Base-by-base conservation (phyloP, 2,113 vertebrate species). In the Ammospiza caudacuta region DNA sequence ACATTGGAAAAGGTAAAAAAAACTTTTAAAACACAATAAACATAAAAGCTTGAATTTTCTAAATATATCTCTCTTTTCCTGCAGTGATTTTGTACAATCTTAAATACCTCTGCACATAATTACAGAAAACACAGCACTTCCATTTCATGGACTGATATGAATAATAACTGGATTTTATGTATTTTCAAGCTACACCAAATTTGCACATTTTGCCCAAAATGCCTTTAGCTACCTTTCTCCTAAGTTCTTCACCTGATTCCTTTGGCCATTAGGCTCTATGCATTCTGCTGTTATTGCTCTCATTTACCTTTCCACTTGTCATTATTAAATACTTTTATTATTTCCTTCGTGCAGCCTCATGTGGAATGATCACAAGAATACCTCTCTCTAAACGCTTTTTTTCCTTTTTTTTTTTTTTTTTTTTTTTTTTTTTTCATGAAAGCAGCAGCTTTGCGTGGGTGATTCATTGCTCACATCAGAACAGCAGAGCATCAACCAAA, bases 371-470 rank as follows among this genome's bases (percentile, higher is more conserved):
- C 15, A 9, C 17, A 19, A 18, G 21, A 5, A 4, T 2, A 12
- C 15, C 22, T 28, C 12, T 8, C 27, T 21, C 20, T 1, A 5
- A 49, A 29, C 0, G 1, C 29, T 1, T 25, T 17, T 68, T 27
- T 7, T 13, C 1, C 2, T 33, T 6, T 22, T 29, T 18, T 72
- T 47, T 8, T 1, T 21, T 21, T 27, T 19, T 9, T 1, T 21
- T 16, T 27, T 19, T 13, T n/a, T 41, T 12, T n/a, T 49, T 73
- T 73, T 43, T 15, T 2, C 1, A 25, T 0, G n/a, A 44, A 22
- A 41, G 58, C 35, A 12, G 55, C 35, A 22, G 29, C 39, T 52
- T 44, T 44, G 5, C 7, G 2, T 2, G 29, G 5, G 11, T 5
- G 35, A 33, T 51, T 44, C 11, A 23, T 15, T 3, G 2, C 16